These are phyloP conservation scores for Tipula helvola DNA, from an alignment of 2,888 invertebrate genomes.

Conservation along the genomic window DNA sequence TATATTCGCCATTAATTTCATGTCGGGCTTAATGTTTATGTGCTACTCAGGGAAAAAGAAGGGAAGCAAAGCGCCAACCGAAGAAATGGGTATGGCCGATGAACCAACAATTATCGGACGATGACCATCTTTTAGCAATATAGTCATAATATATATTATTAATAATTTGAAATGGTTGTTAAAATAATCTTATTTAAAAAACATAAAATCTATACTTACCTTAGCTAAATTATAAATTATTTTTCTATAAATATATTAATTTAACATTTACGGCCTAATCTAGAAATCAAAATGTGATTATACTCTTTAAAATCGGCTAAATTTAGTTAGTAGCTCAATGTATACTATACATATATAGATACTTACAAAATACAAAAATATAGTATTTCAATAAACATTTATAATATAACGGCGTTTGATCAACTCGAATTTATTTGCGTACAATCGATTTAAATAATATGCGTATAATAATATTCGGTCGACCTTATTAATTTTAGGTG, in stretches of 20 bases:
- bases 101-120: constrained; percentile 70
- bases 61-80: constrained; percentile 68
- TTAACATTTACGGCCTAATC: not conserved
- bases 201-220: not conserved
- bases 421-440: not conserved
- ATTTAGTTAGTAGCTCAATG: not conserved
- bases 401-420: not conserved
- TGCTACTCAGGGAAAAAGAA: constrained; percentile 75
- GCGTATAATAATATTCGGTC: not conserved
- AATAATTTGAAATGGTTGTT: not conserved
- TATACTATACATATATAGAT: not conserved
- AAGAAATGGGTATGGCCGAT: constrained; percentile 72
- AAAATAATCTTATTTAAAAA: not conserved
- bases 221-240: not conserved
- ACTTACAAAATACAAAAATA: too few species aligned
- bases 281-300: not conserved
- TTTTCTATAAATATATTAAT: not conserved
- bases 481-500: not conserved
- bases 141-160: not conserved
- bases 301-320: not conserved
- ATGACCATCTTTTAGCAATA: constrained; percentile 31
- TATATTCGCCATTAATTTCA: constrained; percentile 55
- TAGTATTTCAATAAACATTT: too few species aligned
- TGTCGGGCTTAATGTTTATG: constrained; percentile 59
- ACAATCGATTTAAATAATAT: not conserved